Conservation (phyloP, 2,113 vertebrate species). For the Equus przewalskii region DNA sequence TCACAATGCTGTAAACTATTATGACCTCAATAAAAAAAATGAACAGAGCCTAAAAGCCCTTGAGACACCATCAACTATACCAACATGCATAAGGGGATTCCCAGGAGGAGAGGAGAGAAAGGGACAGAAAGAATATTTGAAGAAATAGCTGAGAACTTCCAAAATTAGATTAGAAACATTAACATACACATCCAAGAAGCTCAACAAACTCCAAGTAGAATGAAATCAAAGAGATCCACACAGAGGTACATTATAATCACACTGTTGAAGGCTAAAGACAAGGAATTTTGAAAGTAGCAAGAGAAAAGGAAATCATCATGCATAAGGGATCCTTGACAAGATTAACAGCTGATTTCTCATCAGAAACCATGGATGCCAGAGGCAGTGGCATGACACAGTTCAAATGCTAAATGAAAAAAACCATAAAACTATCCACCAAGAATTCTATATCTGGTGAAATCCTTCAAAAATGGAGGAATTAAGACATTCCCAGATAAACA, state of each 20-base stretch:
- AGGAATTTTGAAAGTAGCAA: not conserved
- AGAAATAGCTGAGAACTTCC: not conserved
- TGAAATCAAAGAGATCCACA: not conserved
- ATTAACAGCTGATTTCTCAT: not conserved
- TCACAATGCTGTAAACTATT: no score
- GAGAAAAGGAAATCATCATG: not conserved
- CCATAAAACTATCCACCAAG: not conserved
- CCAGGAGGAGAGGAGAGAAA: not conserved
- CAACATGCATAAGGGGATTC: not conserved
- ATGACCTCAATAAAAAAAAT: no score
- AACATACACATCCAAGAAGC: not conserved
- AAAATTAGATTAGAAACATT: not conserved
- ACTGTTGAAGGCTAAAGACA: not conserved
- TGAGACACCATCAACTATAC: not conserved
- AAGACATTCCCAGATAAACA: not conserved
- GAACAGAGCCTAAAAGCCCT: not conserved
- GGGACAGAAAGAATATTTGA: not conserved
- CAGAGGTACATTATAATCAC: not conserved
- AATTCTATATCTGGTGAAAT: not conserved
- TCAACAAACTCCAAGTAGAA: not conserved
- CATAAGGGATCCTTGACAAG: not conserved
- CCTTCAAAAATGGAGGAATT: not conserved
- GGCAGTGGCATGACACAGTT: not conserved
- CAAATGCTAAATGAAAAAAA: not conserved
- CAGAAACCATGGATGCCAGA: not conserved